A percentile compares a stretch with the other conserved stretches of the same genome.
Conservation (phyloP, 2,797 vertebrate species). For the Anabas testudineus region DNA sequence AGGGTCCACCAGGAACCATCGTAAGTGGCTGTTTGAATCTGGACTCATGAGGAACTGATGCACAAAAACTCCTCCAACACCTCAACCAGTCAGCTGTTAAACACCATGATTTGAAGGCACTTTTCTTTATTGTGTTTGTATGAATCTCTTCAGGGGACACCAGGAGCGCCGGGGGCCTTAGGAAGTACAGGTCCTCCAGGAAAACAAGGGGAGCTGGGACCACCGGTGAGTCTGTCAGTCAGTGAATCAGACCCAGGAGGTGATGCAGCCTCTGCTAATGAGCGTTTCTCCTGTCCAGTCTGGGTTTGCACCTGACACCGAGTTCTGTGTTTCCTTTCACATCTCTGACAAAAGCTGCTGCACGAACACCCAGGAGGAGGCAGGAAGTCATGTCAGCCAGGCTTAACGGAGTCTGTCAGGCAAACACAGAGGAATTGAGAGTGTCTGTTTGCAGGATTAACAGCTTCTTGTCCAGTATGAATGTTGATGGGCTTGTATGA, state of each 20-base stretch:
- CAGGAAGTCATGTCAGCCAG: slow-evolving; percentile 33
- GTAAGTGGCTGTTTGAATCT: slow-evolving; percentile 69
- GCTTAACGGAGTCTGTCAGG: slow-evolving; percentile 19
- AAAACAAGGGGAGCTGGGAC: slow-evolving; percentile 90
- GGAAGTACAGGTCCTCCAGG: slow-evolving; percentile 88
- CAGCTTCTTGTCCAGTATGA: slow-evolving; percentile 19
- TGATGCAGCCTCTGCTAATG: not conserved
- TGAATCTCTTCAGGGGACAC: slow-evolving; percentile 85
- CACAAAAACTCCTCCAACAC: too few species aligned
- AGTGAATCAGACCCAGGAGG: not conserved
- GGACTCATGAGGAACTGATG: too few species aligned
- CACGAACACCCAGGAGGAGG: slow-evolving; percentile 6
- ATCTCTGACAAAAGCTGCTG: not conserved
- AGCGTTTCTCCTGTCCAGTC: not conserved
- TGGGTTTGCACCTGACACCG: not conserved
- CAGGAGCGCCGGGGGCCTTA: slow-evolving; percentile 86
- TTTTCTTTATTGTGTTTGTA: too few species aligned
- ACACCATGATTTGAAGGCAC: too few species aligned
- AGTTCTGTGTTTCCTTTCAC: not conserved
- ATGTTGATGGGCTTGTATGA: not conserved
- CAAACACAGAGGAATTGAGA: not conserved
- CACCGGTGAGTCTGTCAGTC: slow-evolving; percentile 87
- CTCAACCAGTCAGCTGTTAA: too few species aligned
- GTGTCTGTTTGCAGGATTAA: slow-evolving; percentile 15
- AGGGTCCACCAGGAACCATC: slow-evolving; percentile 88